Evolutionary conservation across 2,888 invertebrate genomes (phyloP), one percentile per base, ranked within the genome.

Genomic region (Drosophila kanekoi): DNA sequence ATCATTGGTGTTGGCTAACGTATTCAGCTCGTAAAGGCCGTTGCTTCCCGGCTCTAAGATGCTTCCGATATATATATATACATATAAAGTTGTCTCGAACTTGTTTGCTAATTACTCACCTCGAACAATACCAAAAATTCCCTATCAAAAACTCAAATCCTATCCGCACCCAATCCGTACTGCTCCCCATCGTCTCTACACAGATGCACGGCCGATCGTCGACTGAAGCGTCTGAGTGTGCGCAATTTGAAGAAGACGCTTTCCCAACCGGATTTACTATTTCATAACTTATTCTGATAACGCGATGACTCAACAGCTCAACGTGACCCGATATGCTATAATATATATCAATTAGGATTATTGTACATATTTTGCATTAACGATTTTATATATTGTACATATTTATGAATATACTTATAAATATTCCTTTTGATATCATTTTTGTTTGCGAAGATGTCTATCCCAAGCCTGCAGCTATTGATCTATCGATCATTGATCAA

Each of bases 211-310:
- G 85, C 88, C 54, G 90, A 91, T 66, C 84, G 84, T 14, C 81
- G 89, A 47, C 58, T 74, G 37, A 83, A 78, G 40, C 87, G 89
- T 20, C 76, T 91, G n/a, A 90, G 88, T 61, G 79, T 89, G 33
- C 84, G 90, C 23, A 85, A 85, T 40, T 68, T 91, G 62, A 89
- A 88, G 83, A 91, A 90, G 84, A 90, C 91, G 35, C 76, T 91
- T 8, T 91, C 91, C 33, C 91, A 91, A 72, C 90, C 91, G 70
- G 90, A 91, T 77, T 79, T 91, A 76, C 72, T 91, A 60, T 91
- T 91, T 68, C 87, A 84, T 66, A 90, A 89, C 56, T 43, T 90
- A 52, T 91, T 91, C 76, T 91, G 79, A 81, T 14, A 8, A 16
- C 5, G 11, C 18, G 43, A 49, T 32, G 52, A 35, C 43, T 38